Evolutionary conservation across 2,113 vertebrate genomes (phyloP), one percentile per base, ranked within the genome.

Genomic region (Calypte anna): DNA sequence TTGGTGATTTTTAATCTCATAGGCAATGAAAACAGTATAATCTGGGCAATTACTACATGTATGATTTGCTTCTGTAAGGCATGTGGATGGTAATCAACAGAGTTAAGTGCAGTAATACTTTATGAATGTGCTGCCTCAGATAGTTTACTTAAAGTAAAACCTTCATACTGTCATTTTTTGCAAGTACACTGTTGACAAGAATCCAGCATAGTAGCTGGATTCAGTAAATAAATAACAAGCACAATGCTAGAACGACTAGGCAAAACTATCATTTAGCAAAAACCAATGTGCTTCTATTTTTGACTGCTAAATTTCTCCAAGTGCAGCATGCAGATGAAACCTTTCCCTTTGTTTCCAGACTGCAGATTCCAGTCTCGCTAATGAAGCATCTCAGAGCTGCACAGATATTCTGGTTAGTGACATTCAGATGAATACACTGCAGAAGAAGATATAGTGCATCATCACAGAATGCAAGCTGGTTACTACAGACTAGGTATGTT

Each of bases 41-140:
- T 81, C 59, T 66, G 73, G 53, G 84, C 74, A 90, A 64, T 91
- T 90, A 95, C 75, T 96, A 84, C 94, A 82, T 82, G 91, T 94
- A 96, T 93, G 87, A 88, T 82, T 96, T 93, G 85, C 63, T 94
- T 79, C 75, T 91, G 72, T 96, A 97, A 97, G 97, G 96, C 97
- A 94, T 94, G 94, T 93, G 74, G 93, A 97, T 96, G 95, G 85
- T 84, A 95, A 79, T 87, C 84, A 90, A 91, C 79, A 78, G 82
- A 95, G 88, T 94, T 89, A 91, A 82, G 91, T 92, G 88, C 85
- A 96, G 68, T 79, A 90, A 82, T 88, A 75, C 85, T 94, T 88
- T 77, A 93, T 87, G 93, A 91, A 94, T 91, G 75, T 86, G 81
- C 86, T 33, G 64, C 92, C 95, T 94, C 94, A 67, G 96, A 97